Conservation (phyloP, 2,888 invertebrate genomes). For the Ochropleura leucogaster region DNA sequence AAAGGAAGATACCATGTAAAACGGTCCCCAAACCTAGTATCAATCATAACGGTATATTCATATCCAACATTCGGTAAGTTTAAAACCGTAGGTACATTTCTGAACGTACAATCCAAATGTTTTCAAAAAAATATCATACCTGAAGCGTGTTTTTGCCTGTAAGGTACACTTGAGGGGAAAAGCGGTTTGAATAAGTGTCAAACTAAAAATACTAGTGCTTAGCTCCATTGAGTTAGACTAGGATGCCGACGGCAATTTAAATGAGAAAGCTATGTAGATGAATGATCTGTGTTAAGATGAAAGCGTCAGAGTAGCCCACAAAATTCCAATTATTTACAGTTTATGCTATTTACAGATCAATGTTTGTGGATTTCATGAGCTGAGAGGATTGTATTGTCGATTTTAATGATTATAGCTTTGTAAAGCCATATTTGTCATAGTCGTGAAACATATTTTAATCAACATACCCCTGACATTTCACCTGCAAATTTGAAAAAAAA, state of each 20-base stretch:
- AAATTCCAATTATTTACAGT: too few species aligned
- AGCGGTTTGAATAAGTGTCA: background rate
- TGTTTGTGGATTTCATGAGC: too few species aligned
- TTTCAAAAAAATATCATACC: background rate
- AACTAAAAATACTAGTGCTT: background rate
- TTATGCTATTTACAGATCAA: too few species aligned
- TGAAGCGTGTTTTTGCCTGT: background rate
- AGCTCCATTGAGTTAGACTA: background rate
- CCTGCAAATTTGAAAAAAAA: too few species aligned
- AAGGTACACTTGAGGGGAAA: background rate
- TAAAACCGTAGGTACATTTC: background rate
- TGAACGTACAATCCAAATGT: background rate
- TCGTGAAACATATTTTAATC: too few species aligned
- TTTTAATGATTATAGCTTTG: too few species aligned
- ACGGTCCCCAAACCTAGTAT: background rate
- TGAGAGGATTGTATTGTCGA: too few species aligned
- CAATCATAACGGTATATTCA: slow-evolving; percentile 1
- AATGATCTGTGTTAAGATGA: background rate
- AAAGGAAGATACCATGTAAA: slow-evolving; percentile 5
- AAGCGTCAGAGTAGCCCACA: too few species aligned
- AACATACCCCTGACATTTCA: too few species aligned
- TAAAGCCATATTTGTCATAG: too few species aligned
- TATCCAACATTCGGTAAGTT: slow-evolving; percentile 1
- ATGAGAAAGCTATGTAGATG: background rate
- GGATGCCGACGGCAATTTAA: background rate